Percentiles rank a stretch among this genome's conserved stretches.
phyloP scores from a whole-genome alignment of 2,888 invertebrate species.

The Argyresthia goedartella region DNA sequence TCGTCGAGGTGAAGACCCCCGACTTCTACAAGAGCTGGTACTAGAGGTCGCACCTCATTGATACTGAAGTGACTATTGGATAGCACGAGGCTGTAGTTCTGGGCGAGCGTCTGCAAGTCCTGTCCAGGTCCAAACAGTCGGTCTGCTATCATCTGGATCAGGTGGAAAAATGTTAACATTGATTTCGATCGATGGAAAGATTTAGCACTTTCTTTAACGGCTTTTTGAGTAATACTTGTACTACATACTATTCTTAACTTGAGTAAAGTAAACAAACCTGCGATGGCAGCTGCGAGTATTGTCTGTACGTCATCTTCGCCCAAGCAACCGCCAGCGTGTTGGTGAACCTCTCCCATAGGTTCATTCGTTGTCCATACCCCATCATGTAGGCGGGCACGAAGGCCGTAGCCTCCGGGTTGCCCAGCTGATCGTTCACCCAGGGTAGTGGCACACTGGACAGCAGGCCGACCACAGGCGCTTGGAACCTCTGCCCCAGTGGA shows the following conservation, averaged over 20 bases:
- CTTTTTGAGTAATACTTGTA: no score
- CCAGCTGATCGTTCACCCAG: slow-evolving; percentile 68
- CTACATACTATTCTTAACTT: no score
- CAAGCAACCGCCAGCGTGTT: slow-evolving; percentile 52
- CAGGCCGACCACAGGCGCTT: slow-evolving; percentile 65
- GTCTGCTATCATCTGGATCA: slow-evolving; percentile 48
- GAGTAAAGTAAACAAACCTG: slow-evolving; percentile 33
- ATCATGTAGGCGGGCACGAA: slow-evolving; percentile 70
- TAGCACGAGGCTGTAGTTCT: slow-evolving; percentile 64
- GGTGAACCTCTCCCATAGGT: slow-evolving; percentile 50
- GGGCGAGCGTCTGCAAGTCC: slow-evolving; percentile 48
- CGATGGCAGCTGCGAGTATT: slow-evolving; percentile 51
- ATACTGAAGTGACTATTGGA: slow-evolving; percentile 71
- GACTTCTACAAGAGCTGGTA: slow-evolving; percentile 67
- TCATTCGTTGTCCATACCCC: slow-evolving; percentile 60
- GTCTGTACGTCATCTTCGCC: slow-evolving; percentile 48
- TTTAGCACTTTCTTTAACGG: no score
- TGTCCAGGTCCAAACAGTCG: slow-evolving; percentile 61
- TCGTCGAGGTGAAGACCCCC: slow-evolving; percentile 69
- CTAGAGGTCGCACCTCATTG: slow-evolving; percentile 65
- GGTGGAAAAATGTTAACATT: no score
- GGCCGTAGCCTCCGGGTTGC: slow-evolving; percentile 69
- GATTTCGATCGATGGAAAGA: no score
- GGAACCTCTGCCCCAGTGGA: slow-evolving; percentile 63
- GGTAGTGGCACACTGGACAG: slow-evolving; percentile 67